Evolutionary conservation across 2,113 vertebrate species (phyloP).

Genomic region (Oreotragus oreotragus): DNA sequence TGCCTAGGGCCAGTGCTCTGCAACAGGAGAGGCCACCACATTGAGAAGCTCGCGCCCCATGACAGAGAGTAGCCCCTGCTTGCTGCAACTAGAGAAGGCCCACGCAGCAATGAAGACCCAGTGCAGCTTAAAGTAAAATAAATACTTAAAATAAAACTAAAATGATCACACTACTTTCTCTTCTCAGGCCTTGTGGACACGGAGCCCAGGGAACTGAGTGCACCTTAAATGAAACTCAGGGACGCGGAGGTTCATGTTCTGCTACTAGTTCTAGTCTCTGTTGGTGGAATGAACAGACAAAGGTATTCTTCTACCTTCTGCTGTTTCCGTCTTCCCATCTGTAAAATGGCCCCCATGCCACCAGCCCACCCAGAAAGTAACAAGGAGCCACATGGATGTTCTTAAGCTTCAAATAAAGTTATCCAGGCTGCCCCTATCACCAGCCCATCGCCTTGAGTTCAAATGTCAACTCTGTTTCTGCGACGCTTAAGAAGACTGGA

Average conservation of each 20-base stretch:
- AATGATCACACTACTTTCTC: not conserved
- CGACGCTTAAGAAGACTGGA: not conserved
- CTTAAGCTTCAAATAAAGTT: constrained; percentile 16
- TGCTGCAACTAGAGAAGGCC: not conserved
- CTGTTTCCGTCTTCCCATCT: not conserved
- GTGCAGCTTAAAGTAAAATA: not conserved
- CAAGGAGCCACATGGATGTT: not conserved
- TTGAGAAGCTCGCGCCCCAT: not conserved
- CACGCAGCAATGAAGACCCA: not conserved
- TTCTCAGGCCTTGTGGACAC: not conserved
- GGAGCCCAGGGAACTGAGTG: not conserved
- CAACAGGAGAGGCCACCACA: not conserved
- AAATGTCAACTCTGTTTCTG: not conserved
- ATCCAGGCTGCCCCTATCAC: not conserved
- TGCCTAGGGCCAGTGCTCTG: not conserved
- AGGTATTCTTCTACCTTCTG: not conserved
- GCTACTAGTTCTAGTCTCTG: not conserved
- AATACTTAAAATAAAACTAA: not conserved
- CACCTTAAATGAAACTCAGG: not conserved
- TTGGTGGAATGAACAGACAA: not conserved
- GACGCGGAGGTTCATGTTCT: not conserved
- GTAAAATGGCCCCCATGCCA: not conserved
- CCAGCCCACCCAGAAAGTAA: not conserved
- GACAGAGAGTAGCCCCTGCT: not conserved
- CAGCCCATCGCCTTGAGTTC: not conserved